Conservation (phyloP, 2,797 vertebrate genomes). For the Setipinna tenuifilis region DNA sequence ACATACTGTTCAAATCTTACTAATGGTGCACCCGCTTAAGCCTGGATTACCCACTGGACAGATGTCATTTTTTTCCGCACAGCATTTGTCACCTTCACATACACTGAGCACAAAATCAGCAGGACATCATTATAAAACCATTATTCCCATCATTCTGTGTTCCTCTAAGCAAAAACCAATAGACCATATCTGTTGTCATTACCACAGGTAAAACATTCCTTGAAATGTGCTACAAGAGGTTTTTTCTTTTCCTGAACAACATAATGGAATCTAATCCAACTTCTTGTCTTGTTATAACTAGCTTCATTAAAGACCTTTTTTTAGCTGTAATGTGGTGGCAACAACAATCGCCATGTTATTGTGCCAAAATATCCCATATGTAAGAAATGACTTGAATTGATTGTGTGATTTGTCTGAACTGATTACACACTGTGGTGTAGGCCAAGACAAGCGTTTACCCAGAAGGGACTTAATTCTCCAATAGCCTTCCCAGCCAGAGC, state of each 20-base stretch:
- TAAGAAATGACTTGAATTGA: conserved; percentile 65
- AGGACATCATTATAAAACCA: conserved; percentile 35
- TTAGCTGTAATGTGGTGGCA: conserved; percentile 57
- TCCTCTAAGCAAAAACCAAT: conserved; percentile 30
- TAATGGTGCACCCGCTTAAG: conserved; percentile 34
- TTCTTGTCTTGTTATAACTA: conserved; percentile 46
- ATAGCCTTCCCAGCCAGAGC: conserved; percentile 22
- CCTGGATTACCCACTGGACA: conserved; percentile 41
- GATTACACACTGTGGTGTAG: not conserved
- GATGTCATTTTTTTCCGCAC: conserved; percentile 35
- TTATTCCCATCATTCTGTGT: conserved; percentile 37
- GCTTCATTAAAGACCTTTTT: conserved; percentile 56
- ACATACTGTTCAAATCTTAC: conserved; percentile 39
- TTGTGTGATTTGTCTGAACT: conserved; percentile 48
- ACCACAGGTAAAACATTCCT: not conserved
- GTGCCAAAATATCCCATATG: conserved; percentile 52
- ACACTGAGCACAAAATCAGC: conserved; percentile 32
- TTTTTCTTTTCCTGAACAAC: not conserved
- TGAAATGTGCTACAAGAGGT: not conserved
- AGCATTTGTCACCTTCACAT: conserved; percentile 28
- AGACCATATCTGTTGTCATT: conserved; percentile 33
- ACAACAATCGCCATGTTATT: conserved; percentile 61
- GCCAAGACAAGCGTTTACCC: conserved; percentile 27
- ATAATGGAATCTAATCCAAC: not conserved
- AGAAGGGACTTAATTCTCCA: conserved; percentile 41